These are phyloP conservation scores for Adelosebastes latens DNA, from an alignment of 2,797 vertebrate species.

Conservation along the genomic window DNA sequence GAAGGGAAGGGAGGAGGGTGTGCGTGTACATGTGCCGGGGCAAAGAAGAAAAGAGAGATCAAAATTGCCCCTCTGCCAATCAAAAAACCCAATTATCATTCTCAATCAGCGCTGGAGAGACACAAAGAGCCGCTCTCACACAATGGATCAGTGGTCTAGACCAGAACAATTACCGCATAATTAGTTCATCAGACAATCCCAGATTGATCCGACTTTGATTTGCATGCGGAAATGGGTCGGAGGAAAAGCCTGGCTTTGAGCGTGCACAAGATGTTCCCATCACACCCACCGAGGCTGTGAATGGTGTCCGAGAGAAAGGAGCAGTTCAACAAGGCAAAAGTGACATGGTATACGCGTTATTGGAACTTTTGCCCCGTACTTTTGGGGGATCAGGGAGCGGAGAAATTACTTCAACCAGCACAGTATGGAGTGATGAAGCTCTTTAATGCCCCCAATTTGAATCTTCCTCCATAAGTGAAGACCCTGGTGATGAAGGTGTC, in stretches of 20 bases:
- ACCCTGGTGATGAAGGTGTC: conserved; percentile 29
- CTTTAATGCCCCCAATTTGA: conserved; percentile 56
- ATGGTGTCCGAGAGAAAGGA: neutral
- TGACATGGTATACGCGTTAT: neutral
- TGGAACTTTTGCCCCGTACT: conserved; percentile 28
- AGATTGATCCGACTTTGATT: conserved; percentile 75
- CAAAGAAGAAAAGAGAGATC: conserved; percentile 59
- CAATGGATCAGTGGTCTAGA: conserved; percentile 69
- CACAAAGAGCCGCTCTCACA: conserved; percentile 62
- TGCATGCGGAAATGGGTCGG: conserved; percentile 57
- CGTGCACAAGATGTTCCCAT: conserved; percentile 24
- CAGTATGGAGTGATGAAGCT: neutral
- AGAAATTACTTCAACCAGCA: conserved; percentile 28
- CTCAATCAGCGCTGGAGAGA: conserved; percentile 67
- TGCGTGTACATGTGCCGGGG: conserved; percentile 26
- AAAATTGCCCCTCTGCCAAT: conserved; percentile 73
- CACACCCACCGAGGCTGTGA: neutral
- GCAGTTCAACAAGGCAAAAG: conserved; percentile 31
- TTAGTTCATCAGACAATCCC: conserved; percentile 75
- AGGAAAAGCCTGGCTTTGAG: conserved; percentile 11
- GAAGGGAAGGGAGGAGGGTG: neutral
- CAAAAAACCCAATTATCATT: conserved; percentile 78
- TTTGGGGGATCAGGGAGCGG: conserved; percentile 14
- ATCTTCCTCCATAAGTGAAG: conserved; percentile 34
- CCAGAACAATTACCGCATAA: conserved; percentile 77